Base-by-base conservation (phyloP, 2,113 vertebrate species). In the Rhagologus leucostigma region DNA sequence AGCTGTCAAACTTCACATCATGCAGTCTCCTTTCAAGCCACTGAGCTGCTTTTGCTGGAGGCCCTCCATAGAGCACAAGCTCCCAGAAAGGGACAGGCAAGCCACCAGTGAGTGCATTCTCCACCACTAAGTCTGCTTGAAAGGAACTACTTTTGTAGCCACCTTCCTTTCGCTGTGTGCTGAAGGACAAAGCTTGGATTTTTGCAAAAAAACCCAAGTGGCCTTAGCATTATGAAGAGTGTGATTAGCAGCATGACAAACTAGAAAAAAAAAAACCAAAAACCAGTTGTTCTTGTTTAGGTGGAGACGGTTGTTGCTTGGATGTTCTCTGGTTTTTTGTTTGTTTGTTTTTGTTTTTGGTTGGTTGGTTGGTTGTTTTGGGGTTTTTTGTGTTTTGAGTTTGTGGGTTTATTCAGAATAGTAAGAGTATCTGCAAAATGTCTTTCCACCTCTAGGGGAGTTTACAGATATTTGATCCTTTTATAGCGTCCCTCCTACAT, bases 11-110 rank as follows among this genome's bases (percentile, higher is more conserved):
- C 19, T 47, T 55, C 7, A 27, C 29, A 39, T 23, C 10, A 3
- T 2, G 1, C 1, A 0, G 21, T 47, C 47, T 65, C 49, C 24
- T 49, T 62, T 39, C 12, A 69, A 47, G 57, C 32, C 1, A 0
- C 10, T 1, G 89, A 76, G 41, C 26, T 73, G 63, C 49, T 71
- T 9, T 37, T 75, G 62, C 35, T 37, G 35, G 16, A 80, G 27
- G 21, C 16, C 6, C 26, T 74, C 67, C 4, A 0, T 0, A 39
- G 46, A 87, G 77, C 23, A 73, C 19, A n/a, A 50, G 27, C 35
- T 92, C 46, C 19, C 59, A 60, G 50, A 89, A 76, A 49, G 9
- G 18, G 3, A 10, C 29, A 26, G 23, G 15, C 13, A 70, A 33
- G 26, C 13, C n/a, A 82, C 21, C 55, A 62, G 15, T 10, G 33